Evolutionary conservation across 2,797 vertebrate genomes (phyloP).

Genomic region (Neosilurus hyrtlii): DNA sequence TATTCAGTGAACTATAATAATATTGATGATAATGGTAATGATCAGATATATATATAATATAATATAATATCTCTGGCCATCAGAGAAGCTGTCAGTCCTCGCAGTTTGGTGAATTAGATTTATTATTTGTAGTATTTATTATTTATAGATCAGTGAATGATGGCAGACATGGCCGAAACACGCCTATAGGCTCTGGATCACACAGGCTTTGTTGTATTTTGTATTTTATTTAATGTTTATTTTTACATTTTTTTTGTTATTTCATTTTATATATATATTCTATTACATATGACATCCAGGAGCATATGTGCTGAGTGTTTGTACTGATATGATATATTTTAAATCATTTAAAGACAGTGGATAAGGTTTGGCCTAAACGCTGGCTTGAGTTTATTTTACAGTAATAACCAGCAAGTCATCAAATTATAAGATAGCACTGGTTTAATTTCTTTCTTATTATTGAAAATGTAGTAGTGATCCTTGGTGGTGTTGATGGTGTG

Average conservation of each 20-base stretch:
- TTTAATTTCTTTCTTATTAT: background rate
- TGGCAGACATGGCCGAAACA: conserved; percentile 50
- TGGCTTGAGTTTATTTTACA: background rate
- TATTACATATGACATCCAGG: conserved; percentile 15
- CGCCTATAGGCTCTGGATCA: conserved; percentile 65
- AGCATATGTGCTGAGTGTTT: background rate
- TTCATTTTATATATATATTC: background rate
- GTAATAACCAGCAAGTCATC: background rate
- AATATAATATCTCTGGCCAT: background rate
- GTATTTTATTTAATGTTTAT: conserved; percentile 11
- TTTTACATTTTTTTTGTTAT: conserved; percentile 34
- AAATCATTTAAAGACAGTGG: background rate
- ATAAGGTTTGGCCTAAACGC: background rate
- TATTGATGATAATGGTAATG: background rate
- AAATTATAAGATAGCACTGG: background rate
- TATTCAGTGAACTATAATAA: background rate
- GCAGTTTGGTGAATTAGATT: background rate
- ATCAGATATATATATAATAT: too few relatives aligned
- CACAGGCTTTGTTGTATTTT: conserved; percentile 67
- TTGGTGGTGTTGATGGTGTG: background rate
- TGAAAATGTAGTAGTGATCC: background rate
- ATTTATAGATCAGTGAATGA: conserved; percentile 21
- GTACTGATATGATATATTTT: background rate
- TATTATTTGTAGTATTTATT: background rate
- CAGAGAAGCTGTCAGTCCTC: background rate